Conservation (phyloP, 2,113 vertebrate species). For the Hiodon tergisus region DNA sequence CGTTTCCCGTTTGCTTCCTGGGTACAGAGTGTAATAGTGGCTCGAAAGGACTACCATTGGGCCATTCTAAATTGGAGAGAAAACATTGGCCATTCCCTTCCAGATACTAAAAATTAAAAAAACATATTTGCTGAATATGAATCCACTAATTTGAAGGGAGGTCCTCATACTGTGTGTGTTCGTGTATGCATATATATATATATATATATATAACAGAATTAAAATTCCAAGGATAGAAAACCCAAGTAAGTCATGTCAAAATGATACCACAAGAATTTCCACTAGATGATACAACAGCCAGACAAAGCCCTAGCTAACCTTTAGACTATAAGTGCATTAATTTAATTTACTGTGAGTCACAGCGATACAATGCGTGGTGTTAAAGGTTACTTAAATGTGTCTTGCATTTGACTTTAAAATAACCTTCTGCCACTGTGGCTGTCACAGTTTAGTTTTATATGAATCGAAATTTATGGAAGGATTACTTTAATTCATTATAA, state of each 20-base stretch:
- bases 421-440: constrained; percentile 11
- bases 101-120: too few species aligned
- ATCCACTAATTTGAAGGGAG: too few species aligned
- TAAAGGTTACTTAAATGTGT: not conserved
- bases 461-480: constrained; percentile 23
- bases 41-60: too few species aligned
- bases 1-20: too few species aligned
- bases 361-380: not conserved
- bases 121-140: too few species aligned
- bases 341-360: constrained; percentile 1
- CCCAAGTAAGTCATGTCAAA: not conserved
- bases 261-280: not conserved
- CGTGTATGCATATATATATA: too few species aligned
- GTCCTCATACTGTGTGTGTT: too few species aligned
- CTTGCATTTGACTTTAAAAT: constrained; percentile 19
- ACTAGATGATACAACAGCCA: not conserved
- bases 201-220: not conserved
- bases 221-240: not conserved
- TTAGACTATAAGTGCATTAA: not conserved
- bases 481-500: constrained; percentile 15
- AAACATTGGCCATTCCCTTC: too few species aligned
- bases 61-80: too few species aligned
- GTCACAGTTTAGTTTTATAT: constrained; percentile 12
- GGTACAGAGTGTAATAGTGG: too few species aligned
- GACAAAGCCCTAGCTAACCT: not conserved